phyloP scores from a whole-genome alignment of 1,140 invertebrate genomes.

The Drosophila lacertosa region DNA sequence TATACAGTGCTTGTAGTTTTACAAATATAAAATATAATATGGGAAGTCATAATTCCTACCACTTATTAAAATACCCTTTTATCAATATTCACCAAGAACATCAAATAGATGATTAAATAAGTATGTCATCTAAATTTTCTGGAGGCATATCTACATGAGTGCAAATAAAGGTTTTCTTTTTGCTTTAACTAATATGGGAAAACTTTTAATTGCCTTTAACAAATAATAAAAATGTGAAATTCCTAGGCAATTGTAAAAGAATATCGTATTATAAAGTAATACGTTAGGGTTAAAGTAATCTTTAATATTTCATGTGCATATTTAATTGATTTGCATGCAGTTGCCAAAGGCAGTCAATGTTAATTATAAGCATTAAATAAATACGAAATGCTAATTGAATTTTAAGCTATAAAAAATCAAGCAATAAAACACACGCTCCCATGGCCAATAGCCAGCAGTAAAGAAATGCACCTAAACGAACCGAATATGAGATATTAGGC shows the following conservation, averaged over 20 bases:
- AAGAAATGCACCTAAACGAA: slow-evolving; percentile 17
- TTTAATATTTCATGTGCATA: slow-evolving; percentile 6
- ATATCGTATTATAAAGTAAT: not conserved
- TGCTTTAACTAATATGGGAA: not conserved
- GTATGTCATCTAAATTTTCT: too few relatives aligned
- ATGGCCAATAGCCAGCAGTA: slow-evolving; percentile 22
- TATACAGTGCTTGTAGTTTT: too few relatives aligned
- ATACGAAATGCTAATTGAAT: slow-evolving; percentile 74
- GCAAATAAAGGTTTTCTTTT: too few relatives aligned
- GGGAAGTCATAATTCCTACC: too few relatives aligned
- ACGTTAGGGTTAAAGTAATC: not conserved
- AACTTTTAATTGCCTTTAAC: not conserved
- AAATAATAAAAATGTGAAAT: not conserved
- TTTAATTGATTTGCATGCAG: slow-evolving; percentile 22
- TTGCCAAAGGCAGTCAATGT: slow-evolving; percentile 18
- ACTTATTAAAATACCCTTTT: too few relatives aligned
- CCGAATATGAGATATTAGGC: slow-evolving; percentile 22
- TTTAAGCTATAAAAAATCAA: slow-evolving; percentile 51
- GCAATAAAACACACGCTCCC: slow-evolving; percentile 48
- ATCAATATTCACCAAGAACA: too few relatives aligned
- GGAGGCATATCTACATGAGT: too few relatives aligned
- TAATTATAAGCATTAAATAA: slow-evolving; percentile 51
- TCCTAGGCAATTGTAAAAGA: not conserved
- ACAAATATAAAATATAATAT: too few relatives aligned
- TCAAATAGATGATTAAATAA: too few relatives aligned